phyloP scores from a whole-genome alignment of 2,888 invertebrate genomes.

The Oxystoma pomonae region DNA sequence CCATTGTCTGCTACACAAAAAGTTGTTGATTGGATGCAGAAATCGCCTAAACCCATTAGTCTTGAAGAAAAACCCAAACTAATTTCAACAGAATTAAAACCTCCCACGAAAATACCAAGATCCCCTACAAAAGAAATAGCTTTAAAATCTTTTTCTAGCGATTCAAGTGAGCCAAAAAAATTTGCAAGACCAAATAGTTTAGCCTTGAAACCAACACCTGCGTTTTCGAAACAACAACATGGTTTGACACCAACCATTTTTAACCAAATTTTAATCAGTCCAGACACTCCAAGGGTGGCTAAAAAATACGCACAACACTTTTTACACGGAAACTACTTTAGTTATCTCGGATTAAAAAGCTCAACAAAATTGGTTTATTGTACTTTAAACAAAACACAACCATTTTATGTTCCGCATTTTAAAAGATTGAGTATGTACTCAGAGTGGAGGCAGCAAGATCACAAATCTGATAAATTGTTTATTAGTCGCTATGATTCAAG shows the following conservation, averaged over 20 bases:
- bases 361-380: slow-evolving; percentile 90
- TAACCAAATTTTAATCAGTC: slow-evolving; percentile 80
- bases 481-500: slow-evolving; percentile 67
- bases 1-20: slow-evolving; percentile 5
- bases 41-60: slow-evolving; percentile 11
- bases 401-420: slow-evolving; percentile 88
- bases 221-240: slow-evolving; percentile 75
- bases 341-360: slow-evolving; percentile 85
- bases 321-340: slow-evolving; percentile 87
- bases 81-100: not conserved
- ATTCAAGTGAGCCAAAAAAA: slow-evolving; percentile 50
- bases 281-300: slow-evolving; percentile 86
- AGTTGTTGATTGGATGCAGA: slow-evolving; percentile 8
- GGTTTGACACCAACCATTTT: slow-evolving; percentile 79
- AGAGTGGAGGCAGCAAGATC: slow-evolving; percentile 66
- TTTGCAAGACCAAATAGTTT: slow-evolving; percentile 79
- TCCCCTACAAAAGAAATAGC: slow-evolving; percentile 13
- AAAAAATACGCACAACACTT: slow-evolving; percentile 87
- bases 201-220: slow-evolving; percentile 79
- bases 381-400: slow-evolving; percentile 89
- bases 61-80: not conserved
- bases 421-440: slow-evolving; percentile 95
- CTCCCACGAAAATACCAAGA: slow-evolving; percentile 9
- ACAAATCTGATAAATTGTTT: slow-evolving; percentile 44
- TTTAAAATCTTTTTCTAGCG: slow-evolving; percentile 11